Base-by-base conservation (phyloP, 1,140 invertebrate species). In the Heliothis subflexa region DNA sequence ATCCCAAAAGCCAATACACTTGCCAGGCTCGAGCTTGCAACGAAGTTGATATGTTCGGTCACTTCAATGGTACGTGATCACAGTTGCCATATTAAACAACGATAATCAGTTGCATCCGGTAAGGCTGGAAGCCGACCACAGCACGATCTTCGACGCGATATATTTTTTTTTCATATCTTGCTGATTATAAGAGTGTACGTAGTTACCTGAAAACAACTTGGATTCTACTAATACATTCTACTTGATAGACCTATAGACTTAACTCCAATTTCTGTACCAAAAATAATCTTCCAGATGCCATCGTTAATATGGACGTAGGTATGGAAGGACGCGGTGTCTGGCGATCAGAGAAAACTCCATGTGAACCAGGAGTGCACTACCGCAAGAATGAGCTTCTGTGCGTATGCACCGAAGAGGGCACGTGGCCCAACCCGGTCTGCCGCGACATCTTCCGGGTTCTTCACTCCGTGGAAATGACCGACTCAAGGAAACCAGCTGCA, bases 271-370 rank as follows among this genome's bases (percentile, higher is more conserved):
- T 14, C 11, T 70, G 25, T 1, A 14, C 2, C 1, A 14, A 59
- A 13, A 1, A 14, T 11, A 1, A 13, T 5, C 55, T 76, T 71
- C 57, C 72, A 94, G 91, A 94, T 83, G 86, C 89, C 1, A 91
- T 94, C 7, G 78, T 68, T 71, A 85, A 89, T 3, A 88, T 91
- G 54, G 75, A 91, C 18, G 87, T 92, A 0, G 92, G 92, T 11
- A 93, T 94, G 91, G 87, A 93, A 84, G 92, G 91, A 4, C 86
- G 85, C n/a, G 92, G 92, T 3, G 71, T 80, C 0, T 94, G 91
- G 92, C 80, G 92, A 7, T 85, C 89, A 0, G 81, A 62, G 0
- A 50, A 52, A 0, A 80, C 66, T 3, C 62, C 86, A 4, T 94
- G 93, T 74, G 78, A 85, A 40, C 86, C 91, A 40, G 86, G 86